Conservation (phyloP, 2,888 invertebrate species). For the Troides oblongomaculatus region DNA sequence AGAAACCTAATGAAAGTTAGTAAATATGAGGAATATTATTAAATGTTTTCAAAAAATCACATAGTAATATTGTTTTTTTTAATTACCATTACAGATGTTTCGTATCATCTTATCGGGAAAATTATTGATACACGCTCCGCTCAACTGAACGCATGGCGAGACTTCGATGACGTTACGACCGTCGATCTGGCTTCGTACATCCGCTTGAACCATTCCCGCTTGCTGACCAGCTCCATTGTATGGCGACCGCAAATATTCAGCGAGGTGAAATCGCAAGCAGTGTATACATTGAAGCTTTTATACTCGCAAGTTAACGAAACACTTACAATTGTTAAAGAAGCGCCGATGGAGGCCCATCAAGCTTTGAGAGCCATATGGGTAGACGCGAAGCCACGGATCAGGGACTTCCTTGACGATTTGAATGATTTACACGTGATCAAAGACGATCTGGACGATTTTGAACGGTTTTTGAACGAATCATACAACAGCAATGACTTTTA, state of each 20-base stretch:
- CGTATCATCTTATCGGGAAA: conserved; percentile 85
- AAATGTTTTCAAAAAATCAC: too few species aligned
- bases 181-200: conserved; percentile 89
- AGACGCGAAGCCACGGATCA: conserved; percentile 85
- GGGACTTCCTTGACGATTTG: conserved; percentile 86
- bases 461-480: conserved; percentile 86
- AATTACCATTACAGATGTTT: conserved; percentile 59
- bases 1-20: too few species aligned
- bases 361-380: conserved; percentile 86
- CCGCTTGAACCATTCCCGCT: conserved; percentile 89
- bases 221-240: conserved; percentile 87
- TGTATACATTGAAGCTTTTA: conserved; percentile 57
- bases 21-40: too few species aligned
- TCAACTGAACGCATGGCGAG: conserved; percentile 88
- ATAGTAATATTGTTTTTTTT: background rate
- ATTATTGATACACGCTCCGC: conserved; percentile 89
- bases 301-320: conserved; percentile 71
- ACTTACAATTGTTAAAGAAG: conserved; percentile 66
- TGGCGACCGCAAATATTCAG: conserved; percentile 88
- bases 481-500: conserved; percentile 92
- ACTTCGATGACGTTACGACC: conserved; percentile 88
- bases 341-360: conserved; percentile 84
- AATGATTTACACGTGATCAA: conserved; percentile 86
- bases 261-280: conserved; percentile 62
- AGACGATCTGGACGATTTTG: conserved; percentile 85